Conservation (phyloP, 2,113 vertebrate genomes). For the Sinocyclocheilus rhinocerous region DNA sequence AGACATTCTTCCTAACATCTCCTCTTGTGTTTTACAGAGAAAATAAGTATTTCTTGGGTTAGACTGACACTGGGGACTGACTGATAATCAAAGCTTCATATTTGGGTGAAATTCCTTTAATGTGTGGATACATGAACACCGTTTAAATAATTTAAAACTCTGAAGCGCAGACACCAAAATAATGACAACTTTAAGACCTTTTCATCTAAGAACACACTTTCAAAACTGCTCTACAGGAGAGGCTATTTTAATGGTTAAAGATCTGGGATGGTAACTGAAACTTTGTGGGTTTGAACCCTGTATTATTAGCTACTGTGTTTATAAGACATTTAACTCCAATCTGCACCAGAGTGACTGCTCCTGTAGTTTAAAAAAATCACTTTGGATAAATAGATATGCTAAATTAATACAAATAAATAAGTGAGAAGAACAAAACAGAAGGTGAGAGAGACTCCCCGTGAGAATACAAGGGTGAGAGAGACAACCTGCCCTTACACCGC, state of each 20-base stretch:
- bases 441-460: neutral
- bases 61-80: neutral
- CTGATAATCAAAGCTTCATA: neutral
- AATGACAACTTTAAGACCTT: neutral
- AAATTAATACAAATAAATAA: neutral
- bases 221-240: neutral
- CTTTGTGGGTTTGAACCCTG: neutral
- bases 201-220: neutral
- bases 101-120: neutral
- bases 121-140: neutral
- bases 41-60: neutral
- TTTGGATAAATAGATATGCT: neutral
- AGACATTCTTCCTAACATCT: neutral
- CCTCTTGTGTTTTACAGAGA: neutral
- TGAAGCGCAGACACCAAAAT: neutral
- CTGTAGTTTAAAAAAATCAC: neutral
- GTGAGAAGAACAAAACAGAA: neutral
- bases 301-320: neutral
- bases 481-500: constrained; percentile 7
- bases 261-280: neutral
- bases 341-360: neutral
- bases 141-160: neutral
- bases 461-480: constrained; percentile 17
- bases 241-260: neutral
- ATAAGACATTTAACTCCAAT: neutral